A percentile compares a stretch with the other conserved stretches of the same genome.
phyloP scores from a whole-genome alignment of 2,888 invertebrate genomes.

The Carpatolechia fugitivella region DNA sequence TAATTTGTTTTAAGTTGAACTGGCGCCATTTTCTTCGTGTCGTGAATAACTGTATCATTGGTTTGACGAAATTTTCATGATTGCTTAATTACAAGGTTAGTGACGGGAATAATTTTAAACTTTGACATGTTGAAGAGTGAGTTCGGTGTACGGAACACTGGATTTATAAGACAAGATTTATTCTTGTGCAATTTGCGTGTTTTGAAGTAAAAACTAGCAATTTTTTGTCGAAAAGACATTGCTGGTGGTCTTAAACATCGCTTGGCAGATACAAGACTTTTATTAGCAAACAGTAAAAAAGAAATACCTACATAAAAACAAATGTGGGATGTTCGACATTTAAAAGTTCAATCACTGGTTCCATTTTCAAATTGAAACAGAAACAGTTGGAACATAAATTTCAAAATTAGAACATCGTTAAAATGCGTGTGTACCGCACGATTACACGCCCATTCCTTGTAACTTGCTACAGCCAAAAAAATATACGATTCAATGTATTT shows the following conservation, averaged over 20 bases:
- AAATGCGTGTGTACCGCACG: constrained; percentile 30
- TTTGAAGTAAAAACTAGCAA: too few relatives aligned
- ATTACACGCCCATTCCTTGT: constrained; percentile 37
- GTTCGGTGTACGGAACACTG: not conserved
- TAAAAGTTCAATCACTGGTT: constrained; percentile 17
- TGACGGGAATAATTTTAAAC: constrained; percentile 48
- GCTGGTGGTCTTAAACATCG: too few relatives aligned
- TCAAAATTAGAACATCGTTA: constrained; percentile 38
- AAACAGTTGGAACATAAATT: constrained; percentile 28
- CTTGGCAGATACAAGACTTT: too few relatives aligned
- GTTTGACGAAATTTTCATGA: constrained; percentile 65
- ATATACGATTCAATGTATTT: constrained; percentile 27
- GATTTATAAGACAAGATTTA: too few relatives aligned
- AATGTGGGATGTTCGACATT: not conserved
- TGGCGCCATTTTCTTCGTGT: constrained; percentile 53
- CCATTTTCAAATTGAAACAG: constrained; percentile 18
- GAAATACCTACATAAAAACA: not conserved
- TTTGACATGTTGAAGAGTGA: constrained; percentile 38
- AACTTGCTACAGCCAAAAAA: constrained; percentile 29
- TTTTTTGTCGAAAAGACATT: too few relatives aligned
- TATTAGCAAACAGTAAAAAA: too few relatives aligned
- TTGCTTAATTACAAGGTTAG: constrained; percentile 66
- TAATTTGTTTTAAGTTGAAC: constrained; percentile 36
- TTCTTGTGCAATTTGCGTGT: too few relatives aligned
- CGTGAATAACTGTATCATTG: constrained; percentile 67